These are phyloP conservation scores for Nicator chloris DNA, from an alignment of 2,113 vertebrate genomes.

Conservation along the genomic window DNA sequence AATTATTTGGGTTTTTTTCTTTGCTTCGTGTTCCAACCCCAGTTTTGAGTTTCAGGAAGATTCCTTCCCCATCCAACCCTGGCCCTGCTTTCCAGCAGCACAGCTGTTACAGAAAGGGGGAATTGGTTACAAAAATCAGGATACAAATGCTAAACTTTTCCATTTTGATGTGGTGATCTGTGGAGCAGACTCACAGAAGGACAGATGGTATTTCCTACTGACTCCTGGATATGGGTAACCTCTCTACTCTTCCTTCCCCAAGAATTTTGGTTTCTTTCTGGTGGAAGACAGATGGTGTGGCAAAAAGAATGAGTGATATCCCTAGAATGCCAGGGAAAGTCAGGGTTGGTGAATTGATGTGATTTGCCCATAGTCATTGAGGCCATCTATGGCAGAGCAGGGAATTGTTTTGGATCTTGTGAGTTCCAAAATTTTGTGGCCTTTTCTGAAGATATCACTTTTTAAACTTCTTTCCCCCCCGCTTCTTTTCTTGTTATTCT, in stretches of 20 bases:
- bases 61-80: not conserved
- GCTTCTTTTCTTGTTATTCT: not conserved
- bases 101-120: not conserved
- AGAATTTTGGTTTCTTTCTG: not conserved
- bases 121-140: not conserved
- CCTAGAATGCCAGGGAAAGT: not conserved
- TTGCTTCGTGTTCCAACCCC: not conserved
- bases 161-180: not conserved
- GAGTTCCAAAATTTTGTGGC: not conserved
- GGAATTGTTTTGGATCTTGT: not conserved
- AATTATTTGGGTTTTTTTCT: not conserved
- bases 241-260: not conserved
- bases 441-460: not conserved
- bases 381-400: not conserved
- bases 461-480: accelerated
- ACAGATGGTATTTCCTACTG: not conserved
- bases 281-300: not conserved
- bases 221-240: not conserved
- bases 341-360: not conserved
- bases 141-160: not conserved
- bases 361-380: not conserved
- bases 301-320: not conserved
- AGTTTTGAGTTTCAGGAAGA: not conserved
- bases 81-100: not conserved
- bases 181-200: not conserved